These are phyloP conservation scores for Bujurquina vittata DNA, from an alignment of 2,113 vertebrate genomes.

Conservation along the genomic window DNA sequence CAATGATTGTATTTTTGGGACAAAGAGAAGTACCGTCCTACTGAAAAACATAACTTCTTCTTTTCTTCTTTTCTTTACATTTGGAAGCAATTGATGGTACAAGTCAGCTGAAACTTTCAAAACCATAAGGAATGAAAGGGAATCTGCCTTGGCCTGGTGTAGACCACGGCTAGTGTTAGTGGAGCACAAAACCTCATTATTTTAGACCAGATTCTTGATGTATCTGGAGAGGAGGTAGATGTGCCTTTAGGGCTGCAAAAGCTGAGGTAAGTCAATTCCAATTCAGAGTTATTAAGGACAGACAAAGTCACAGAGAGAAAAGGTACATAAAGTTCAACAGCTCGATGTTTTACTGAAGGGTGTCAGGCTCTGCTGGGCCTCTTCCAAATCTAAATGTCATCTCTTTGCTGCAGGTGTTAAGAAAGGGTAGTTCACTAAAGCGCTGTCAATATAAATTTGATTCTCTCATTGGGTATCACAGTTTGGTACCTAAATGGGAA, in stretches of 20 bases:
- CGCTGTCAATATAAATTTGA: not conserved
- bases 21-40: no score
- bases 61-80: no score
- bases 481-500: no score
- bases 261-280: constrained; percentile 20
- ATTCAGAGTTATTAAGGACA: constrained; percentile 14
- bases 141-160: not conserved
- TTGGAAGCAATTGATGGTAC: no score
- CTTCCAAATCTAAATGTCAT: not conserved
- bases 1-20: no score
- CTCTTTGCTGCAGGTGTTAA: not conserved
- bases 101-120: no score
- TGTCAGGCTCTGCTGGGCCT: not conserved
- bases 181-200: constrained; percentile 10
- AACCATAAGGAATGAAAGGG: no score
- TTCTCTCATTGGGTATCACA: not conserved
- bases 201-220: not conserved
- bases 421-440: not conserved
- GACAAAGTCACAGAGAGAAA: constrained; percentile 14
- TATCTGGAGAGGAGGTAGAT: constrained; percentile 1
- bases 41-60: no score
- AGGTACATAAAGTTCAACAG: not conserved
- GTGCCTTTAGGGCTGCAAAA: not conserved
- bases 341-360: not conserved
- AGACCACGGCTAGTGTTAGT: not conserved